Percentiles rank a stretch among this genome's conserved stretches.
phyloP scores from a whole-genome alignment of 2,113 vertebrate species.

The Eubucco bourcierii region DNA sequence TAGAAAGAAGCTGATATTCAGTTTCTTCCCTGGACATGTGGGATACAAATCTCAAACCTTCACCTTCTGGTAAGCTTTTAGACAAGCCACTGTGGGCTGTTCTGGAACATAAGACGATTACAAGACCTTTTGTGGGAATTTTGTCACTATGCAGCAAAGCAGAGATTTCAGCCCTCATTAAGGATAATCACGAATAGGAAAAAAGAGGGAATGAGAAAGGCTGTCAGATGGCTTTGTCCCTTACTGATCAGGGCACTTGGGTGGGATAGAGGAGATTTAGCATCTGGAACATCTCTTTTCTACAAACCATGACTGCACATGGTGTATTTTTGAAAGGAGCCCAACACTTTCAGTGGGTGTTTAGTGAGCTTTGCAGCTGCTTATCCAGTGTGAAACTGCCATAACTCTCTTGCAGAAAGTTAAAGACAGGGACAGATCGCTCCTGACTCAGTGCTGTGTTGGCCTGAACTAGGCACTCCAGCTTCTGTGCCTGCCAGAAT shows the following conservation, averaged over 20 bases:
- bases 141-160: neutral
- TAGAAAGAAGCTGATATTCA: neutral
- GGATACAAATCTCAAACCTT: neutral
- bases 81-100: neutral
- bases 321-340: neutral
- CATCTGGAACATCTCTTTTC: neutral
- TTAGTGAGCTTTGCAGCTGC: neutral
- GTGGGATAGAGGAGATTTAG: neutral
- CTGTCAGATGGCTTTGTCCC: neutral
- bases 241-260: neutral
- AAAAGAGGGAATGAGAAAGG: neutral
- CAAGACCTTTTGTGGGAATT: neutral
- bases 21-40: neutral
- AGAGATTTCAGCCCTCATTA: neutral
- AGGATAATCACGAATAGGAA: neutral
- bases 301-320: neutral
- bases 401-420: neutral
- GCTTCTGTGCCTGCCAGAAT: rapidly evolving
- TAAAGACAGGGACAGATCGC: neutral
- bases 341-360: neutral
- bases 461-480: neutral
- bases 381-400: neutral
- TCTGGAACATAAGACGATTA: neutral
- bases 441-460: rapidly evolving
- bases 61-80: rapidly evolving